phyloP scores from a whole-genome alignment of 2,888 invertebrate species.

The Stenchaetothrips biformis region DNA sequence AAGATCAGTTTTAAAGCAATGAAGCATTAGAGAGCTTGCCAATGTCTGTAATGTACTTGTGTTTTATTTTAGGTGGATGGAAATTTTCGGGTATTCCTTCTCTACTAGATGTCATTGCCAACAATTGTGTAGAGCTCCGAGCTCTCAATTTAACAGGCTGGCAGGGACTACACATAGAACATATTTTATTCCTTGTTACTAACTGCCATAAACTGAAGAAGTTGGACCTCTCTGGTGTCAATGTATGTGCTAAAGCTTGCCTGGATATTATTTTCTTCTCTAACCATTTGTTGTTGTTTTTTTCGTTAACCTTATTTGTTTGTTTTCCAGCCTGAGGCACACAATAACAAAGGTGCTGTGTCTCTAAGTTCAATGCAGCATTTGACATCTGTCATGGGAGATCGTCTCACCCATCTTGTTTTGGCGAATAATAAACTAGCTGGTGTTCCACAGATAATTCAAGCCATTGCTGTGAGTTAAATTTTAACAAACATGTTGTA shows the following conservation, averaged over 20 bases:
- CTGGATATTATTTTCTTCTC: conserved; percentile 28
- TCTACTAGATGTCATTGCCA: conserved; percentile 64
- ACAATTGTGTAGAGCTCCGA: conserved; percentile 62
- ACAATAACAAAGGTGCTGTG: conserved; percentile 59
- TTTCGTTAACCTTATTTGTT: conserved; percentile 35
- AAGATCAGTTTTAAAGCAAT: conserved; percentile 30
- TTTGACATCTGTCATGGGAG: conserved; percentile 63
- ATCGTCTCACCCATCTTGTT: conserved; percentile 67
- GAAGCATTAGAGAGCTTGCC: neutral
- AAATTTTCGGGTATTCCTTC: conserved; percentile 69
- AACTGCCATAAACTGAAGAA: conserved; percentile 64
- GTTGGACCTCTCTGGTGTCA: conserved; percentile 71
- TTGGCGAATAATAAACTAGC: conserved; percentile 78
- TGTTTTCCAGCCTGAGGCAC: conserved; percentile 53
- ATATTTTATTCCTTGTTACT: conserved; percentile 65
- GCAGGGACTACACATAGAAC: conserved; percentile 70
- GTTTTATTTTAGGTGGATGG: conserved; percentile 64
- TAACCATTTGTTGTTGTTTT: conserved; percentile 24
- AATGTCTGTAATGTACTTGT: conserved; percentile 27
- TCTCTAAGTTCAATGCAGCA: conserved; percentile 60
- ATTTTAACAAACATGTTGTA: neutral
- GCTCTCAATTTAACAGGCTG: conserved; percentile 74
- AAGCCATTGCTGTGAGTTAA: conserved; percentile 64
- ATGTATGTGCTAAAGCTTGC: conserved; percentile 48
- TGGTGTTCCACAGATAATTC: conserved; percentile 70